A percentile compares a stretch with the other conserved stretches of the same genome.
Evolutionary conservation across 2,797 vertebrate genomes (phyloP).

Genomic region (Psittacula derbiana): DNA sequence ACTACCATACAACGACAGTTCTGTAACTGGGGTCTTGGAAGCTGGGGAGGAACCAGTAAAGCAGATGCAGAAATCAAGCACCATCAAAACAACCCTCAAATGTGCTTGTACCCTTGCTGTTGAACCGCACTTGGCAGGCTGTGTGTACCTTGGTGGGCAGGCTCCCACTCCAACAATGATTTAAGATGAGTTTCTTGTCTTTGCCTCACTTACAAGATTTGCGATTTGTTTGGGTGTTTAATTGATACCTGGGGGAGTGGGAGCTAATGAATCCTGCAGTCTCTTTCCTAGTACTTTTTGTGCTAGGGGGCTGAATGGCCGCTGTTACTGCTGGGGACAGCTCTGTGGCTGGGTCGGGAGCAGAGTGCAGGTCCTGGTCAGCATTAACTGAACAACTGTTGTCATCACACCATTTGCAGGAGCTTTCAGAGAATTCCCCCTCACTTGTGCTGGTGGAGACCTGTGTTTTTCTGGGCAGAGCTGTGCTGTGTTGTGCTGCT

Average conservation of each 20-base stretch:
- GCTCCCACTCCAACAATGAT: background rate
- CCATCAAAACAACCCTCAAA: background rate
- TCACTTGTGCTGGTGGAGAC: background rate
- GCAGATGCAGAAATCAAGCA: background rate
- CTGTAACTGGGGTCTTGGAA: background rate
- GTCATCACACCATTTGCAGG: background rate
- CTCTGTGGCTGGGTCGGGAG: background rate
- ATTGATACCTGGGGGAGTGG: background rate
- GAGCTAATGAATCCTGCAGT: background rate
- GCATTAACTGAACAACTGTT: background rate
- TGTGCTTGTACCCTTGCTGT: background rate
- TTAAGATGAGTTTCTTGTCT: background rate
- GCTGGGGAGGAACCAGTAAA: background rate
- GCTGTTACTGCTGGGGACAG: background rate
- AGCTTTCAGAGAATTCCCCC: background rate
- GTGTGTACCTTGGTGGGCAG: background rate
- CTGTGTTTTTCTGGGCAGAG: background rate
- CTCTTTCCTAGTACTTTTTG: background rate
- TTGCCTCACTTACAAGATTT: accelerated
- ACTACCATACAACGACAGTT: background rate
- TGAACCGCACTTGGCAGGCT: background rate
- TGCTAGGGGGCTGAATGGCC: background rate
- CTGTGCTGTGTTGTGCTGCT: background rate
- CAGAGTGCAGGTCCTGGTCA: background rate
- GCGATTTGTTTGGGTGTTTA: background rate